Conservation (phyloP, 2,888 invertebrate genomes). For the Dryocosmus kuriphilus region DNA sequence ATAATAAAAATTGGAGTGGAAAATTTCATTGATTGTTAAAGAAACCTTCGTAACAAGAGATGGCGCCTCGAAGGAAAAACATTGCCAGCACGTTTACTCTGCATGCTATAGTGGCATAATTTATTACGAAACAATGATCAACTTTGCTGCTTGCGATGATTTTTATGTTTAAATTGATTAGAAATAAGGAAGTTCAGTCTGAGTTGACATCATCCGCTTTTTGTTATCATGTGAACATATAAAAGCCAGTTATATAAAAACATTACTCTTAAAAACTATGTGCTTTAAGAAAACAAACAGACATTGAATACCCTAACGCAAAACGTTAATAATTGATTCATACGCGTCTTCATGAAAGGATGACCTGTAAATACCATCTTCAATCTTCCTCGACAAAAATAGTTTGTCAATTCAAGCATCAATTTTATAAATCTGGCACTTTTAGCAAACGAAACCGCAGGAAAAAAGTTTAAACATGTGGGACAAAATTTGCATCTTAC, state of each 20-base stretch:
- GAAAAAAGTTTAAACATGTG: constrained; percentile 2
- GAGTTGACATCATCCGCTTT: not conserved
- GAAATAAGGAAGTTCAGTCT: not conserved
- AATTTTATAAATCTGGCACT: not conserved
- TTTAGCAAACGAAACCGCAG: not conserved
- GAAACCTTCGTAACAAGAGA: constrained; percentile 4
- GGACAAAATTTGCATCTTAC: constrained; percentile 8
- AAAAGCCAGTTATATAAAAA: not conserved
- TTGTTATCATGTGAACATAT: not conserved
- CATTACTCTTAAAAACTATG: not conserved
- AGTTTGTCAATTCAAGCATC: not conserved
- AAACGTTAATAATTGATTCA: constrained; percentile 25
- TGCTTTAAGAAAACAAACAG: not conserved
- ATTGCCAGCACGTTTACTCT: not conserved
- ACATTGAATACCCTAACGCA: too few species aligned
- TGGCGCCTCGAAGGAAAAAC: not conserved
- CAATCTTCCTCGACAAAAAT: not conserved
- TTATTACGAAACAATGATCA: too few species aligned
- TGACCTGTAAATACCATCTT: not conserved
- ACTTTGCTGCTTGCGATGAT: too few species aligned
- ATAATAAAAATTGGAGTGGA: constrained; percentile 17
- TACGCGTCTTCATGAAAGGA: not conserved
- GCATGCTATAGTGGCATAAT: not conserved
- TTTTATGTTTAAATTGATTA: not conserved
- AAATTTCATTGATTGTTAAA: constrained; percentile 21